Evolutionary conservation across 2,113 vertebrate species (phyloP), one percentile per base, ranked within the genome.

Genomic region (Megalops atlanticus): DNA sequence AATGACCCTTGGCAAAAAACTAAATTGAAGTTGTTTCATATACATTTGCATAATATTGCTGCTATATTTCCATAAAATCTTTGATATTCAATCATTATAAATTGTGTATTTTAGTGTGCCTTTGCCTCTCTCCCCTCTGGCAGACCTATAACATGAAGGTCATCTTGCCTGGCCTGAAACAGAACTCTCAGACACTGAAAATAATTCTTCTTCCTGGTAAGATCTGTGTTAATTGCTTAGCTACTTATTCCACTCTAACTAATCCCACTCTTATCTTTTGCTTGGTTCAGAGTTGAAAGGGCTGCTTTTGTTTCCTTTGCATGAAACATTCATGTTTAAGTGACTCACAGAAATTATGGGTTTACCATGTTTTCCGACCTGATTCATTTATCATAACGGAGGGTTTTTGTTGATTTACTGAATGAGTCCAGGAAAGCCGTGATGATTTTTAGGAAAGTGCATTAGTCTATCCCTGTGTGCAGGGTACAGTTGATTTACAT

Each of bases 131-230:
- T 52, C 75, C 18, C 81, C 77, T 68, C 85, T 86, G 38, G 71
- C 84, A 99, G 98, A 92, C 86, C 72, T 95, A 94, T 81, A 93
- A 88, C 81, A 76, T 99, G 87, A 96, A 93, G 24, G 92, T 99
- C 86, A 94, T 77, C 52, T 82, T 99, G 68, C 94, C 95, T 24
- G 96, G 95, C 77, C 89, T 99, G 84, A 95, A 92, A 88, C 88
- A 93, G 83, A 92, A 95, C 81, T 92, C 89, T 0, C 93, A 96
- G 81, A 88, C 80, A 43, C 27, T 94, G 70, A 96, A 93, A 89
- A 93, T 97, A 73, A 90, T 86, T 85, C 85, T 97, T 49, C 91
- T 95, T 33, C 96, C 98, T 86, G 97, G 98, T 98, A 89, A 91
- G 91, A 87, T 73, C 31, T 54, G 58, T 82, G 78, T 78, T 2